Percentiles rank a stretch among this genome's conserved stretches.
phyloP scores from a whole-genome alignment of 2,113 vertebrate genomes.

The Poicephalus gulielmi region DNA sequence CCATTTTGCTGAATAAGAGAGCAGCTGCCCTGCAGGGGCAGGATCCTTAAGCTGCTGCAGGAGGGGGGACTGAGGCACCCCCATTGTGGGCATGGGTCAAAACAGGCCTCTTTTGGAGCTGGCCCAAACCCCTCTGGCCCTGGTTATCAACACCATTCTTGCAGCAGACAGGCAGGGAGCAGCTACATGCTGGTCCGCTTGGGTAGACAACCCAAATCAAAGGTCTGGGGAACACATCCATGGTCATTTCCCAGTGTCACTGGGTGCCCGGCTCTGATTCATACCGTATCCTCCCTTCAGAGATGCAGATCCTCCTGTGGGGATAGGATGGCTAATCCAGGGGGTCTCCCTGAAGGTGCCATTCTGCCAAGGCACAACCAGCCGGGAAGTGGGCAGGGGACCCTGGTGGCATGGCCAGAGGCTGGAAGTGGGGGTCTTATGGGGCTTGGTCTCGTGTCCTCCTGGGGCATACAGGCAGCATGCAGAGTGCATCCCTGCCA shows the following conservation, averaged over 20 bases:
- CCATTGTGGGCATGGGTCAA: rapidly evolving
- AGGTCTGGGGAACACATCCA: rapidly evolving
- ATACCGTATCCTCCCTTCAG: background rate
- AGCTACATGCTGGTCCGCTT: rapidly evolving
- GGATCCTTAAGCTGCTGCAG: background rate
- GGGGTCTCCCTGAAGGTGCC: rapidly evolving
- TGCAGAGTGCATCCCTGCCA: background rate
- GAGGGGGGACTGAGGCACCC: background rate
- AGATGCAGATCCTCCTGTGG: rapidly evolving
- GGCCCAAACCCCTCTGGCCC: background rate
- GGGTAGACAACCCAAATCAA: background rate
- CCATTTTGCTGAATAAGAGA: background rate
- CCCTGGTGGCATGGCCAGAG: background rate
- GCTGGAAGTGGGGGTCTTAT: rapidly evolving
- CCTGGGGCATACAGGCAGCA: rapidly evolving
- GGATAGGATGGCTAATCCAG: rapidly evolving
- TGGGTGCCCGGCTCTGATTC: background rate
- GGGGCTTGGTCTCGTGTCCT: background rate
- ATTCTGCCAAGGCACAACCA: background rate
- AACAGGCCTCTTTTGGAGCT: background rate
- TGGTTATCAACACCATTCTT: background rate
- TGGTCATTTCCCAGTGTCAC: rapidly evolving
- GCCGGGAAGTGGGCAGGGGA: rapidly evolving
- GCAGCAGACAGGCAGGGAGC: background rate
- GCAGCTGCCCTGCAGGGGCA: rapidly evolving